Conservation (phyloP, 2,113 vertebrate species). For the Periophthalmodon schlosseri region DNA sequence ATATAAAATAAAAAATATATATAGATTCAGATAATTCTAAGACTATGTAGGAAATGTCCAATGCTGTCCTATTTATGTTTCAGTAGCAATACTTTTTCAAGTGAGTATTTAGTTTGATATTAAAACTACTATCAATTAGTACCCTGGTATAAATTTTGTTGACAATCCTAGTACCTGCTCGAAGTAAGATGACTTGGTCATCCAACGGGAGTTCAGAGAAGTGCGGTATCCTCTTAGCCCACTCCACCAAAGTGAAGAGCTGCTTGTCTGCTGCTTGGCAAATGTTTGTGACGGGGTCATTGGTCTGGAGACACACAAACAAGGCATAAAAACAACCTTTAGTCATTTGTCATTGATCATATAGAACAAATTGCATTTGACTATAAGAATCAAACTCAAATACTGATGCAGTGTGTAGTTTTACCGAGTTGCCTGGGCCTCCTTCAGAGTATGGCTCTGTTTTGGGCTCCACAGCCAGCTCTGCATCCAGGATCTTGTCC, state of each 20-base stretch:
- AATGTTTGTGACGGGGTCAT: slow-evolving; percentile 96
- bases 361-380: not conserved
- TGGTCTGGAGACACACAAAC: slow-evolving; percentile 76
- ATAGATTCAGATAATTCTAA: not conserved
- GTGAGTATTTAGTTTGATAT: not conserved
- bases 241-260: slow-evolving; percentile 94
- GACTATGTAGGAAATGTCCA: not conserved
- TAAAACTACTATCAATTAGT: not conserved
- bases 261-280: slow-evolving; percentile 96
- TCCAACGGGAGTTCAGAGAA: slow-evolving; percentile 91
- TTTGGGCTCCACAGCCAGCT: slow-evolving; percentile 92
- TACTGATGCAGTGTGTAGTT: slow-evolving; percentile 22
- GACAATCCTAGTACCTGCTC: slow-evolving; percentile 81
- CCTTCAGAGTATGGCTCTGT: slow-evolving; percentile 84
- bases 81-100: not conserved
- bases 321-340: not conserved
- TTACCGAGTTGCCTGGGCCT: slow-evolving; percentile 86
- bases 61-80: not conserved
- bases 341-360: not conserved
- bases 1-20: not conserved
- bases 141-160: not conserved
- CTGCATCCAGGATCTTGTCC: slow-evolving; percentile 94
- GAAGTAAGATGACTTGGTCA: slow-evolving; percentile 93
- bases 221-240: slow-evolving; percentile 95
- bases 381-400: not conserved